Conservation (phyloP, 2,113 vertebrate genomes). For the Condylura cristata region DNA sequence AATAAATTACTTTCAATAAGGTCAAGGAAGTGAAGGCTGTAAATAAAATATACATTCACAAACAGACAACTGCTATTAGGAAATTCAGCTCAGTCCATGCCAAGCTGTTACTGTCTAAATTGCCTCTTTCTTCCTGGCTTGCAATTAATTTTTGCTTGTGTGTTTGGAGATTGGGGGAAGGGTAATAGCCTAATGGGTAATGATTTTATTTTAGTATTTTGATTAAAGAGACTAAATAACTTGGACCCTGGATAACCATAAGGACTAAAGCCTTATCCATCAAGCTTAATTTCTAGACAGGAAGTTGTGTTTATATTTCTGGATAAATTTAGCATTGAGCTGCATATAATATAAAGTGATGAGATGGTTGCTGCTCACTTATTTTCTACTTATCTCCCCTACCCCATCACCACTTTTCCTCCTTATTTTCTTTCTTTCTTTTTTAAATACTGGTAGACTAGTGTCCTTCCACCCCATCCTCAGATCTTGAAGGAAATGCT, state of each 20-base stretch:
- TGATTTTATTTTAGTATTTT: constrained; percentile 75
- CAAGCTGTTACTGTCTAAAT: constrained; percentile 65
- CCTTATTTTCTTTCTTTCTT: not conserved
- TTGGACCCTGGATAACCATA: constrained; percentile 62
- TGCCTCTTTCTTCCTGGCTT: constrained; percentile 60
- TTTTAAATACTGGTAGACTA: not conserved
- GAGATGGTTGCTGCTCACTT: not conserved
- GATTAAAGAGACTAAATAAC: constrained; percentile 73
- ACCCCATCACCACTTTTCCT: not conserved
- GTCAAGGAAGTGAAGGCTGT: constrained; percentile 61
- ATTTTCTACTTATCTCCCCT: not conserved
- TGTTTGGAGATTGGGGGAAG: constrained; percentile 66
- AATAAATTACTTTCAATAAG: constrained; percentile 62
- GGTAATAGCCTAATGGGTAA: constrained; percentile 65
- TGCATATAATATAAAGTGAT: not conserved
- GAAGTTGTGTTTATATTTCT: constrained; percentile 36
- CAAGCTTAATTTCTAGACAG: constrained; percentile 53
- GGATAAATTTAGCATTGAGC: not conserved
- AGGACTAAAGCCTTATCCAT: constrained; percentile 61
- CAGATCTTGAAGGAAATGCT: not conserved
- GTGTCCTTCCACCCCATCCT: not conserved
- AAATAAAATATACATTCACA: constrained; percentile 68
- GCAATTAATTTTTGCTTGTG: constrained; percentile 73
- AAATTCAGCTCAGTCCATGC: constrained; percentile 34
- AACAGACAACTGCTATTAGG: constrained; percentile 57